Base-by-base conservation (phyloP, 2,797 vertebrate genomes). In the Phalloptychus januarius region DNA sequence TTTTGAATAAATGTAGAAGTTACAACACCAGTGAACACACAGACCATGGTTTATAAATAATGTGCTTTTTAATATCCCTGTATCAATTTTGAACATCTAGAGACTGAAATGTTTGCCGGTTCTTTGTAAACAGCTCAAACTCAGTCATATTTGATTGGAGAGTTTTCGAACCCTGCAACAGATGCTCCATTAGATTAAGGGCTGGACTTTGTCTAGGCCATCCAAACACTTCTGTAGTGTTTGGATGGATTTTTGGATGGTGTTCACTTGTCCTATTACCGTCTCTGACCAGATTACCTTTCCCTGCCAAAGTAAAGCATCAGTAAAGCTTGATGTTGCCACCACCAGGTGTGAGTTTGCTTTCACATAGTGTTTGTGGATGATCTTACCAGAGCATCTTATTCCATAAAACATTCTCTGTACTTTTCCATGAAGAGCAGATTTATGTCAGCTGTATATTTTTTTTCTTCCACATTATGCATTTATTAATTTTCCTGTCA, bases 381-480 rank as follows among this genome's bases (percentile, higher is more conserved):
- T 25, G 10, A 67, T 67, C 63, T 25, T 67, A 40, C 18, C 63
- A 23, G 63, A 67, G 31, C 58, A 18, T 33, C 58, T 63, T 33
- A 61, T 36, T 28, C 52, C 52, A 12, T 56, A 12, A 12, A 12
- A n/a, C n/a, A 28, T 58, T 36, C 1, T 63, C 12, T 7, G 3
- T 16, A 33, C 15, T 38, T 23, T 38, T 63, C 7, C 58, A 63
- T 18, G 13, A 58, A 58, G 13, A 15, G 2, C 28, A 15, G 12
- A 31, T 61, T 13, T 38, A 18, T 65, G 18, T 36, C 7, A 1
- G 61, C 31, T 36, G 3, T 75, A 70, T 72, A 77, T 71, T 65
- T 31, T 72, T 75, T 67, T 38, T 50, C 75, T 82, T 46, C 71
- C 71, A 65, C 78, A 33, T 18, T 46, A 33, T 69, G 72, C 78